Conservation (phyloP, 2,797 vertebrate genomes). For the Sparus aurata region DNA sequence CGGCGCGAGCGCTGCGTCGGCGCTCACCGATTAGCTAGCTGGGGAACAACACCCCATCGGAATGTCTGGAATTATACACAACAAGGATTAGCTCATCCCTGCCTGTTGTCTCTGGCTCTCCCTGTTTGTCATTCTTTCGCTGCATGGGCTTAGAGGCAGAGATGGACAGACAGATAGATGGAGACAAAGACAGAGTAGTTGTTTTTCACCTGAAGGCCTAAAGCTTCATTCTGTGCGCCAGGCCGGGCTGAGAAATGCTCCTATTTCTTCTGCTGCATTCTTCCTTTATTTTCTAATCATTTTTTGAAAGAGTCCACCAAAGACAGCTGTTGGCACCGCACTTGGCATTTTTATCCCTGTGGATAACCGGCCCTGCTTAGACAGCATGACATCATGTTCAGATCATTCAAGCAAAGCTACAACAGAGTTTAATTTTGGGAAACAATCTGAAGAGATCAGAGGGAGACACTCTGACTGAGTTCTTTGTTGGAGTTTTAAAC, state of each 20-base stretch:
- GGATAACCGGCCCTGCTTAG: slow-evolving; percentile 47
- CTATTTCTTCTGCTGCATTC: neutral
- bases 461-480: neutral
- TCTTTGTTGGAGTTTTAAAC: slow-evolving; percentile 9
- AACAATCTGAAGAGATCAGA: slow-evolving; percentile 30
- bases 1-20: slow-evolving; percentile 53
- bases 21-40: slow-evolving; percentile 67
- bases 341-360: slow-evolving; percentile 53
- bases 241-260: neutral
- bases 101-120: slow-evolving; percentile 79
- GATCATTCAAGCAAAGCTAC: slow-evolving; percentile 49
- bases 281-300: slow-evolving; percentile 7
- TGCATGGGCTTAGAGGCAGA: slow-evolving; percentile 56
- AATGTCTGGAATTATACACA: slow-evolving; percentile 85
- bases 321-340: slow-evolving; percentile 54
- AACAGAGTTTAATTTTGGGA: slow-evolving; percentile 35
- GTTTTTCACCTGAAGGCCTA: slow-evolving; percentile 31
- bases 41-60: slow-evolving; percentile 77
- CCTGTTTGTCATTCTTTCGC: slow-evolving; percentile 77
- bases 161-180: slow-evolving; percentile 45
- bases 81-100: slow-evolving; percentile 85
- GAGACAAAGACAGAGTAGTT: slow-evolving; percentile 23
- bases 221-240: neutral
- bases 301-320: slow-evolving; percentile 28
- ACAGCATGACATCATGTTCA: slow-evolving; percentile 70